These are phyloP conservation scores for Melipona beecheii DNA, from an alignment of 2,888 invertebrate species.

Conservation along the genomic window DNA sequence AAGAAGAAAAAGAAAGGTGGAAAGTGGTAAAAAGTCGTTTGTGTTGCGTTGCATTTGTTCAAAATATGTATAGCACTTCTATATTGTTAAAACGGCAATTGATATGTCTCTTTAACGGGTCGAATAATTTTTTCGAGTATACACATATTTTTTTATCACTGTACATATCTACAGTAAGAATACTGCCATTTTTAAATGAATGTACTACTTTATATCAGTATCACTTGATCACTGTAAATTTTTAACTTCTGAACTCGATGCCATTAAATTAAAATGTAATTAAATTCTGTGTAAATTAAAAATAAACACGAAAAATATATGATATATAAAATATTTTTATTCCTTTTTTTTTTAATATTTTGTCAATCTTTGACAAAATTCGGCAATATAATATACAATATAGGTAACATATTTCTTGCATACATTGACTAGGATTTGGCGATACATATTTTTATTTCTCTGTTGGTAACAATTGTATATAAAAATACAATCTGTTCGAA, in stretches of 20 bases:
- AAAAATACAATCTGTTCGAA: constrained; percentile 80
- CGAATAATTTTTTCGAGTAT: constrained; percentile 23
- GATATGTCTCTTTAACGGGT: not conserved
- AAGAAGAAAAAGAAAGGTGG: constrained; percentile 90
- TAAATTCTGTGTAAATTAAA: constrained; percentile 8
- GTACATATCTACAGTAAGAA: constrained; percentile 25
- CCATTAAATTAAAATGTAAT: constrained; percentile 21
- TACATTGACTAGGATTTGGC: constrained; percentile 81
- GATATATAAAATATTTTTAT: constrained; percentile 80
- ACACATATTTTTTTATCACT: constrained; percentile 33
- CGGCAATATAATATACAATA: constrained; percentile 78
- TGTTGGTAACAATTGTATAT: constrained; percentile 80
- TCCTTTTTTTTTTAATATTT: constrained; percentile 63
- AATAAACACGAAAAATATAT: constrained; percentile 58
- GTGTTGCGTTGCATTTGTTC: constrained; percentile 19
- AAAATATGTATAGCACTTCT: constrained; percentile 22
- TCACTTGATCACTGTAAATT: constrained; percentile 7
- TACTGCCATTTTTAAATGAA: constrained; percentile 55
- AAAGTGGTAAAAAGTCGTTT: constrained; percentile 81
- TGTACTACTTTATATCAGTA: not conserved
- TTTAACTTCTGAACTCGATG: constrained; percentile 3
- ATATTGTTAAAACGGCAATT: not conserved
- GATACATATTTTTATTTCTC: constrained; percentile 76
- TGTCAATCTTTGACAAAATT: constrained; percentile 63
- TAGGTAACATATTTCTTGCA: constrained; percentile 77